These are phyloP conservation scores for Galerucella nymphaeae DNA, from an alignment of 2,888 invertebrate genomes.

Conservation along the genomic window DNA sequence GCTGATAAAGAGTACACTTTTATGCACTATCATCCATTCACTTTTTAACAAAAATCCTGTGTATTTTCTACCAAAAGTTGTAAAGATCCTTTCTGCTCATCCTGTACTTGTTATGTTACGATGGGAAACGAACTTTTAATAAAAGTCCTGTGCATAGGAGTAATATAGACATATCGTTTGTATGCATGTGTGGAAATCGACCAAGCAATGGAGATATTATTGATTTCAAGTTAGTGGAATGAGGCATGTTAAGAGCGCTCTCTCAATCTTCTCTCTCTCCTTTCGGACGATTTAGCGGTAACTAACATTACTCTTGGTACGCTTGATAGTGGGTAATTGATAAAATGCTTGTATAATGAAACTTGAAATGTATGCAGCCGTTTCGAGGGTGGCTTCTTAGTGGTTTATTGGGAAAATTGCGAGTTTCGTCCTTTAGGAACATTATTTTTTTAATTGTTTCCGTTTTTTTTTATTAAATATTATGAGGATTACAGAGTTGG, in stretches of 20 bases:
- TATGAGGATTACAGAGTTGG: background rate
- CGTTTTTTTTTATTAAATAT: background rate
- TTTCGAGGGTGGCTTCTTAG: conserved; percentile 16
- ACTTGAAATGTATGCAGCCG: conserved; percentile 19
- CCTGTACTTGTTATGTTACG: background rate
- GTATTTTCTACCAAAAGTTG: no score
- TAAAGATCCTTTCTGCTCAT: background rate
- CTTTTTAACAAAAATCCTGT: no score
- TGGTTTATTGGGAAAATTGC: conserved; percentile 20
- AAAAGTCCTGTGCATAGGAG: background rate
- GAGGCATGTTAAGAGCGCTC: conserved; percentile 11
- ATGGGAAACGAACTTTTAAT: background rate
- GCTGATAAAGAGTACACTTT: no score
- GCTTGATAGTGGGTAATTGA: conserved; percentile 11
- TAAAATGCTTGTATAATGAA: conserved; percentile 26
- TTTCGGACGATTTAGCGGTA: background rate
- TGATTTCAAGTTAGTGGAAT: conserved; percentile 15
- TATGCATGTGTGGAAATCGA: conserved; percentile 13
- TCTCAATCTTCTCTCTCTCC: conserved; percentile 4
- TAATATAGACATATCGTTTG: background rate
- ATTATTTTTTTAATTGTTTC: background rate
- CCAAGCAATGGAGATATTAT: conserved; percentile 8
- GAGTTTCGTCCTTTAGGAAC: background rate
- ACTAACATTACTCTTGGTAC: conserved; percentile 9
- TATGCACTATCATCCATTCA: no score